Conservation (phyloP, 2,797 vertebrate genomes). For the Eleutherodactylus coqui region DNA sequence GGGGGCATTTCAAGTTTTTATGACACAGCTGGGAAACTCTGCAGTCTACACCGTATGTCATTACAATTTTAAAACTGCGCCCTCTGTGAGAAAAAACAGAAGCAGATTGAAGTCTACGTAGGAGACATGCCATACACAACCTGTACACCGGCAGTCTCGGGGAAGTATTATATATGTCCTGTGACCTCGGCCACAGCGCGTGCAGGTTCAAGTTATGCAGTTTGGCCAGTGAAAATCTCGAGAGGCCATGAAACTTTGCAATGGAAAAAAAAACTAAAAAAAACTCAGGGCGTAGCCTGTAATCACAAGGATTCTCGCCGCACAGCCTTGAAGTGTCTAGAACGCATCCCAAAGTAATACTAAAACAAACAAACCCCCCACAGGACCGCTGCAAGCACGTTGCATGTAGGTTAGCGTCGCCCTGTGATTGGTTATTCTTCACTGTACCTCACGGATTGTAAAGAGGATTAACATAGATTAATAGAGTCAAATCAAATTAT, state of each 20-base stretch:
- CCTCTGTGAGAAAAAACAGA: constrained; percentile 73
- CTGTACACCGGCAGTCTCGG: constrained; percentile 33
- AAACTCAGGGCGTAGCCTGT: not conserved
- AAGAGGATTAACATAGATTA: constrained; percentile 50
- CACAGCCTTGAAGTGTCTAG: constrained; percentile 31
- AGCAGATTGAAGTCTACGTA: constrained; percentile 73
- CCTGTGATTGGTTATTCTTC: constrained; percentile 25
- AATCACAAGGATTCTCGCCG: constrained; percentile 38
- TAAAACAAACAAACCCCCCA: not conserved
- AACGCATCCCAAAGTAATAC: constrained; percentile 43
- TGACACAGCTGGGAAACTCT: constrained; percentile 76
- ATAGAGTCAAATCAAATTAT: constrained; percentile 60
- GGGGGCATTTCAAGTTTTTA: constrained; percentile 85
- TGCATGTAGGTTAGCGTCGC: constrained; percentile 20
- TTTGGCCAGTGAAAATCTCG: constrained; percentile 32
- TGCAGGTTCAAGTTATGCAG: constrained; percentile 54
- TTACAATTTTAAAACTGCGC: constrained; percentile 79
- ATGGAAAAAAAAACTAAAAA: constrained; percentile 17
- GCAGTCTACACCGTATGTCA: constrained; percentile 83
- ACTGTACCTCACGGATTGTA: constrained; percentile 42
- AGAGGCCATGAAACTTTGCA: constrained; percentile 37
- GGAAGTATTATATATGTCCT: constrained; percentile 33
- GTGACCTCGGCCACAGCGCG: constrained; percentile 57
- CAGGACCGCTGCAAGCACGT: constrained; percentile 25
- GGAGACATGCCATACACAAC: constrained; percentile 75